These are phyloP conservation scores for Pelochelys cantorii DNA, from an alignment of 2,797 vertebrate genomes.

Conservation along the genomic window DNA sequence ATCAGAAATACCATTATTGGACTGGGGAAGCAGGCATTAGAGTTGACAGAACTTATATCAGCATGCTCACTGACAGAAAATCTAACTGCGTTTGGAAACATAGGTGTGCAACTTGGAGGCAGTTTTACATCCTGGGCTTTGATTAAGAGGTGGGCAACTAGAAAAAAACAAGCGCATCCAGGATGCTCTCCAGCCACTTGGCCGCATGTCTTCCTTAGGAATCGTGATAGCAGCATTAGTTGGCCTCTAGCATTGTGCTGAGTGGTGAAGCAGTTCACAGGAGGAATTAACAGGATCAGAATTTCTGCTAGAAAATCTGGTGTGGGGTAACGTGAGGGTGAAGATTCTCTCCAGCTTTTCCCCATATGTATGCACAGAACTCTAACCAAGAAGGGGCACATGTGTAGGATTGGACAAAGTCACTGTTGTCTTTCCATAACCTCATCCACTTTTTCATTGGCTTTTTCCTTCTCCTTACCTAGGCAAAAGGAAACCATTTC, in stretches of 20 bases:
- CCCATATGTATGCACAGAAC: neutral
- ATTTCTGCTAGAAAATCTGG: neutral
- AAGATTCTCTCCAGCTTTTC: neutral
- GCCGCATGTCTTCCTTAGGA: neutral
- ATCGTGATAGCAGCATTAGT: neutral
- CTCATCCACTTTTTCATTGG: slow-evolving; percentile 15
- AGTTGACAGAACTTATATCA: slow-evolving; percentile 1
- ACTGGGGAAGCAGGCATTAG: slow-evolving; percentile 40
- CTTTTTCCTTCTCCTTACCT: neutral
- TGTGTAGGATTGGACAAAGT: neutral
- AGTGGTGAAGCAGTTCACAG: neutral
- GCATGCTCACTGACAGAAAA: slow-evolving; percentile 27
- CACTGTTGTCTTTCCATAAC: slow-evolving; percentile 38
- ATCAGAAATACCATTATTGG: slow-evolving; percentile 35
- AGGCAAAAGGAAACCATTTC: slow-evolving; percentile 18
- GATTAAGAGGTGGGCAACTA: neutral
- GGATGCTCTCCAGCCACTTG: neutral
- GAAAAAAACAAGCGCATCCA: neutral
- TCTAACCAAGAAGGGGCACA: neutral
- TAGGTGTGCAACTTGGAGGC: slow-evolving; percentile 25
- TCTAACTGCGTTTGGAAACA: slow-evolving; percentile 8
- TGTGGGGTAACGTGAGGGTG: neutral
- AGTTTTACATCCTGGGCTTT: neutral
- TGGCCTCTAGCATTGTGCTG: neutral
- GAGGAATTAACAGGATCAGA: neutral